Evolutionary conservation across 2,113 vertebrate species (phyloP).

Genomic region (Actinemys pallida): DNA sequence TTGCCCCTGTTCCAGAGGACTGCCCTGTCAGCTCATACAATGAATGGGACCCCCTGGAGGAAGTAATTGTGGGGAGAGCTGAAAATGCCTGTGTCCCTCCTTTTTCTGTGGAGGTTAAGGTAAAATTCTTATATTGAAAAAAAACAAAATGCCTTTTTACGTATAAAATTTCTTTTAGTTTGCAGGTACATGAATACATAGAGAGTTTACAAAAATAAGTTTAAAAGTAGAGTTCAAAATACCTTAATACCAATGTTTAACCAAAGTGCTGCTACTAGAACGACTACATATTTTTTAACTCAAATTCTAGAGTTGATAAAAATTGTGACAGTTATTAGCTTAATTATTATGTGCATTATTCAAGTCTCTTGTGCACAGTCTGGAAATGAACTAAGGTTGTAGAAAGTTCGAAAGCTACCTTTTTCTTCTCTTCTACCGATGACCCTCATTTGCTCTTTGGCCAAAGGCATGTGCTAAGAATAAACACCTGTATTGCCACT

Average conservation of each 20-base stretch:
- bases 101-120: constrained; percentile 98
- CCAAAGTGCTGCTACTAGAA: background rate
- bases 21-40: constrained; percentile 94
- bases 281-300: background rate
- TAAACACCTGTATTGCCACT: background rate
- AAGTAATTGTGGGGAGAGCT: constrained; percentile 96
- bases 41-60: constrained; percentile 97
- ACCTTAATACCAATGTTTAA: background rate
- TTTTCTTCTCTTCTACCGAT: background rate
- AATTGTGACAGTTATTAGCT: background rate
- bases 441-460: background rate
- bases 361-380: background rate
- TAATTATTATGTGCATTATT: background rate
- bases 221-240: background rate
- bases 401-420: background rate
- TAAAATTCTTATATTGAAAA: constrained; percentile 63
- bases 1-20: constrained; percentile 81
- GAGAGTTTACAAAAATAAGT: background rate
- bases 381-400: background rate
- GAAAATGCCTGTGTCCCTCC: constrained; percentile 95
- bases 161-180: background rate
- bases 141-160: fast-evolving
- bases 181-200: background rate
- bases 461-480: background rate
- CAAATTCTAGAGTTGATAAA: background rate